Conservation (phyloP, 2,113 vertebrate species). For the Podocnemis expansa region DNA sequence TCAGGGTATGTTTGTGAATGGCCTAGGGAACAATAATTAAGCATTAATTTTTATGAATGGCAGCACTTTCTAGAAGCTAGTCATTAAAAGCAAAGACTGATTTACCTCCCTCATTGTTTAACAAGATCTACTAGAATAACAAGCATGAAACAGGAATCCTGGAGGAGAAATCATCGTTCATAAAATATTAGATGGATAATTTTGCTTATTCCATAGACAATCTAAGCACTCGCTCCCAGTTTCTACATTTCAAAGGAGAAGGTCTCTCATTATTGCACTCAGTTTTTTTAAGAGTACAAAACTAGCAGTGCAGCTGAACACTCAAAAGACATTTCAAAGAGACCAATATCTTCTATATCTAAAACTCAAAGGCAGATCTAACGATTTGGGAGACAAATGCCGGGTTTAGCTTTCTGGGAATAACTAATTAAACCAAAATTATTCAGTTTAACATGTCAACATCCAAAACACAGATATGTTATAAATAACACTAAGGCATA, state of each 20-base stretch:
- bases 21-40: constrained; percentile 71
- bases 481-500: not conserved
- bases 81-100: constrained; percentile 63
- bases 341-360: constrained; percentile 31
- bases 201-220: constrained; percentile 46
- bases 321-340: constrained; percentile 29
- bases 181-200: constrained; percentile 51
- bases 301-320: not conserved
- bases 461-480: not conserved
- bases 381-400: constrained; percentile 23
- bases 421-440: constrained; percentile 52
- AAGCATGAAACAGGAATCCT: constrained; percentile 59
- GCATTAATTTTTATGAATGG: constrained; percentile 68
- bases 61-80: constrained; percentile 46
- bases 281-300: not conserved
- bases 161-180: constrained; percentile 61
- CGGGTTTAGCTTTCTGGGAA: constrained; percentile 6
- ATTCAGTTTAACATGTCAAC: not conserved
- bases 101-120: constrained; percentile 67
- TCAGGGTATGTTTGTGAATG: constrained; percentile 51
- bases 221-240: constrained; percentile 11
- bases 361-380: constrained; percentile 7
- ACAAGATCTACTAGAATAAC: constrained; percentile 62
- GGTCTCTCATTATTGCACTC: not conserved
- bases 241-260: not conserved